Evolutionary conservation across 2,888 invertebrate genomes (phyloP), one percentile per base, ranked within the genome.

Genomic region (Drosophila neotestacea): DNA sequence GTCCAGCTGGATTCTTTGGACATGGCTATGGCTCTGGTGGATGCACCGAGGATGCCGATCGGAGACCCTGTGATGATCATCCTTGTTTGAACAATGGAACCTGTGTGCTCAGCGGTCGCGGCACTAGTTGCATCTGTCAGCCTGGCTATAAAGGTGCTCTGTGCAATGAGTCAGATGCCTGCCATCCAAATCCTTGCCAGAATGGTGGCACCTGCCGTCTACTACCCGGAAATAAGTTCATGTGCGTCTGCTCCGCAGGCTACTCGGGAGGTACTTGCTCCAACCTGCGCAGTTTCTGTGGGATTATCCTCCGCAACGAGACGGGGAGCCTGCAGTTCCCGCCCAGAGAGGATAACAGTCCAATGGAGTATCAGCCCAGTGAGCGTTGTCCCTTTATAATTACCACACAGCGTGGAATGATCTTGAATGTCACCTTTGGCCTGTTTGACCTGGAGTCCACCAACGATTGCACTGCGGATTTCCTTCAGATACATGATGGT

Each of bases 401-500:
- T 70, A 93, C 94, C 68, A 95, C 96, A 0, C 93, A 94, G 28
- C 92, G 93, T 11, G 93, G 94, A 0, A 94, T 95, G 93, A 95
- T 98, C 9, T 91, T 98, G 4, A 96, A 96, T 89, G 93, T 98
- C 0, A 96, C 96, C 1, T 97, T 98, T 91, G 94, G 93, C 13
- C 93, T 93, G 80, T 98, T 98, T 90, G 94, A 96, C 88, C 86
- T 98, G 73, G 74, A 85, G 63, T 77, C 90, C 0, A 92, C 93
- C 44, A 81, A 91, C 0, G 95, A 95, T 48, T 97, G 97, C 89
- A 90, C 91, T 28, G 95, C 93, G 67, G 96, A 97, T 89, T 97
- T 94, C 93, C 89, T 96, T 4, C 94, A 97, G 95, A 95, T 98
- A 67, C 96, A 98, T 87, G 98, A 98, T 92, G 98, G 98, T 0